A percentile compares a stretch with the other conserved stretches of the same genome.
Evolutionary conservation across 2,888 invertebrate species (phyloP).

Genomic region (Caenorhabditis panamensis): DNA sequence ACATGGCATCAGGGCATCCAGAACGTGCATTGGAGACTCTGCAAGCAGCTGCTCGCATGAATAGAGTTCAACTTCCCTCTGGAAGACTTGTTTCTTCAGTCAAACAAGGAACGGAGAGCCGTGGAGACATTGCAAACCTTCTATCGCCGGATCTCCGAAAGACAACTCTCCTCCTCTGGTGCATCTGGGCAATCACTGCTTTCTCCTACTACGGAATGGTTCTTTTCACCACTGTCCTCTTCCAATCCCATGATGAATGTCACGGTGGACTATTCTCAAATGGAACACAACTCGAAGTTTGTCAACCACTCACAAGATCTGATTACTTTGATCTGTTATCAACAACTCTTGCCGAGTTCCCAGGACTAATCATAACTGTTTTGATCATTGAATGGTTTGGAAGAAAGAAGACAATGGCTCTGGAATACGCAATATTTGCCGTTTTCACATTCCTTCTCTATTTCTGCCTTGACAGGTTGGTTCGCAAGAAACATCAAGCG

Average conservation of each 20-base stretch:
- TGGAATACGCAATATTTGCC: conserved; percentile 92
- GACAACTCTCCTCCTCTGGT: conserved; percentile 92
- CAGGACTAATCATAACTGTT: conserved; percentile 90
- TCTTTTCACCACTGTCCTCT: conserved; percentile 93
- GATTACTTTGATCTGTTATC: conserved; percentile 94
- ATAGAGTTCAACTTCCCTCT: conserved; percentile 91
- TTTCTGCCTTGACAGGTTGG: conserved; percentile 84
- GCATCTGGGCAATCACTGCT: conserved; percentile 89
- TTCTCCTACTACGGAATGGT: conserved; percentile 97
- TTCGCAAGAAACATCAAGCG: conserved; percentile 4
- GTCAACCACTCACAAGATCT: conserved; percentile 86
- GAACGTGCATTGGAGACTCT: conserved; percentile 91
- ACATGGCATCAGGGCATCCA: conserved; percentile 90
- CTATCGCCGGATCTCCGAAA: conserved; percentile 88
- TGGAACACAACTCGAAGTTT: conserved; percentile 79
- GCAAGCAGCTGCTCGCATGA: conserved; percentile 88
- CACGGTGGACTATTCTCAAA: conserved; percentile 70
- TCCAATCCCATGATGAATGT: conserved; percentile 85
- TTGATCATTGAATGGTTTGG: conserved; percentile 92
- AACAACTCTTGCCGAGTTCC: conserved; percentile 95
- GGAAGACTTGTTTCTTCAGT: conserved; percentile 88
- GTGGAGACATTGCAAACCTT: conserved; percentile 82
- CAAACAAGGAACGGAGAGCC: conserved; percentile 71
- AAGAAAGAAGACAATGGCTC: conserved; percentile 92
- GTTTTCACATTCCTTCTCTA: conserved; percentile 86